phyloP scores from a whole-genome alignment of 2,797 vertebrate genomes.

The Chloroceryle inda region DNA sequence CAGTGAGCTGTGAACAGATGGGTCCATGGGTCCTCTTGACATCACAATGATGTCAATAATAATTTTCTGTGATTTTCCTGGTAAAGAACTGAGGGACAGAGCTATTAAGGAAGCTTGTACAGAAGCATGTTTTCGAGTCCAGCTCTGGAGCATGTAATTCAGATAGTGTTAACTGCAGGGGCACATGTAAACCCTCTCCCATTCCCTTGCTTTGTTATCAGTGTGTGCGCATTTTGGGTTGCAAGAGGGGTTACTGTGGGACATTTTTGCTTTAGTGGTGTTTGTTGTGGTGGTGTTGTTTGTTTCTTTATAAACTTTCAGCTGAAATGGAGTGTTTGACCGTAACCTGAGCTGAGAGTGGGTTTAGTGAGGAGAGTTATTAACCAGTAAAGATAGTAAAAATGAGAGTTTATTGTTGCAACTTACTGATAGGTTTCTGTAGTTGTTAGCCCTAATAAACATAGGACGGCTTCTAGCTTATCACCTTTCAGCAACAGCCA shows the following conservation, averaged over 20 bases:
- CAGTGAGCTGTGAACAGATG: rapidly evolving
- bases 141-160: neutral
- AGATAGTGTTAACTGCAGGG: neutral
- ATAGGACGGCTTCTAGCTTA: neutral
- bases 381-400: neutral
- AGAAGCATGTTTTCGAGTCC: neutral
- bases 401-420: neutral
- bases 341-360: neutral
- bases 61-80: neutral
- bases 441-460: neutral
- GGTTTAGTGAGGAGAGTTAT: neutral
- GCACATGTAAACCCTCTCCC: neutral
- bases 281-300: neutral
- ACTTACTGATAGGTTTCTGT: neutral
- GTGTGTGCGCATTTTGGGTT: neutral
- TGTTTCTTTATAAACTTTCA: neutral
- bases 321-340: neutral
- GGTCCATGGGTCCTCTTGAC: neutral
- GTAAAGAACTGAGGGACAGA: neutral
- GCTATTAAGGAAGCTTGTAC: neutral
- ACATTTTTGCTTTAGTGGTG: neutral
- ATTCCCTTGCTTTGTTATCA: neutral
- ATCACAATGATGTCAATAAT: neutral
- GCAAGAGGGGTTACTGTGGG: neutral
- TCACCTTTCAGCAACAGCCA: neutral